A percentile compares a stretch with the other conserved stretches of the same genome.
phyloP scores from a whole-genome alignment of 37 sponge, comb jelly and placozoan genomes.

The Oscarella lobularis region DNA sequence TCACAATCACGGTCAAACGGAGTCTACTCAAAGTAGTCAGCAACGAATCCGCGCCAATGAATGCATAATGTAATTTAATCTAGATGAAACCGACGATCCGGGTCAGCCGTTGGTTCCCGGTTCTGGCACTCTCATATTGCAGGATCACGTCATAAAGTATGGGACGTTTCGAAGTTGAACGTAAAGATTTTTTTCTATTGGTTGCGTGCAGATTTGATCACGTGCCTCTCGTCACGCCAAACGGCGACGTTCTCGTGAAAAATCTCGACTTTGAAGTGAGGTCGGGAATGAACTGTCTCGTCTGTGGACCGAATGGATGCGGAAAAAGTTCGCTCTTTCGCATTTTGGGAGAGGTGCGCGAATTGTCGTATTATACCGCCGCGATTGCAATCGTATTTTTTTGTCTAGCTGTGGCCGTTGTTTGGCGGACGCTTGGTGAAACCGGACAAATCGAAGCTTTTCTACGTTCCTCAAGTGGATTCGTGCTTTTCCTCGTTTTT shows the following conservation, averaged over 20 bases:
- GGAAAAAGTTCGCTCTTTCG: conserved; percentile 93
- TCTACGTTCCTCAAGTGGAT: conserved; percentile 79
- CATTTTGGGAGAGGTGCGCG: conserved; percentile 72
- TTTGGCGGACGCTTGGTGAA: conserved; percentile 81
- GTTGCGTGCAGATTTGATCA: conserved; percentile 78
- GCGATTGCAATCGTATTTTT: background rate
- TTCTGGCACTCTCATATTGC: conserved; percentile 50
- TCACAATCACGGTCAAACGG: too few relatives aligned
- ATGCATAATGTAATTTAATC: background rate
- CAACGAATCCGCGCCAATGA: too few relatives aligned
- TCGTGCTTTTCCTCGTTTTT: background rate
- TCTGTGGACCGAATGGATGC: conserved; percentile 94
- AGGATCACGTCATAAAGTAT: conserved; percentile 61
- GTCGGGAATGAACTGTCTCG: conserved; percentile 82
- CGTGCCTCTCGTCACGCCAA: conserved; percentile 88
- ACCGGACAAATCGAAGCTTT: conserved; percentile 62
- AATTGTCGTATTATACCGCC: background rate
- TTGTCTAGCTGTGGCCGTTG: conserved; percentile 74
- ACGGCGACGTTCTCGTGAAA: conserved; percentile 74
- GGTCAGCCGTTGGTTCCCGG: conserved; percentile 69
- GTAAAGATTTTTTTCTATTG: too few relatives aligned
- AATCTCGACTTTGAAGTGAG: conserved; percentile 75
- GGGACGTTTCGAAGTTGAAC: too few relatives aligned
- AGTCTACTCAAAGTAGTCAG: too few relatives aligned
- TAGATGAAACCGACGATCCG: conserved; percentile 11